These are phyloP conservation scores for Bettongia penicillata DNA, from an alignment of 2,113 vertebrate genomes.

Conservation along the genomic window DNA sequence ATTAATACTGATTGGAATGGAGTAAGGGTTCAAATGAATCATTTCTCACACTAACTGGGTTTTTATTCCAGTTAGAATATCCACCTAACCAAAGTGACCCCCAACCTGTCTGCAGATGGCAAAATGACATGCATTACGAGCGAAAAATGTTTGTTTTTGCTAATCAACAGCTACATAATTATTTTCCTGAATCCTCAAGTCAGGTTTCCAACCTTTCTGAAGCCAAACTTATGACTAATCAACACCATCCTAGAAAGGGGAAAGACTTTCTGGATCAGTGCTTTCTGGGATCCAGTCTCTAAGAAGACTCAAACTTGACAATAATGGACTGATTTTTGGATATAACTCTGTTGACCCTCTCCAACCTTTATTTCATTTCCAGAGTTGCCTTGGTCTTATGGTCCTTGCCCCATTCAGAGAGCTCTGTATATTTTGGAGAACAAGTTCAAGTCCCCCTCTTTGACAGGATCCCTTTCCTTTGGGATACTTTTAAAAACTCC, in stretches of 20 bases:
- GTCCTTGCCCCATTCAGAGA: background rate
- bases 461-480: background rate
- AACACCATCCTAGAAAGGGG: background rate
- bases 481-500: background rate
- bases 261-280: background rate
- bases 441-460: background rate
- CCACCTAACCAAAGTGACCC: background rate
- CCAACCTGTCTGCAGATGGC: background rate
- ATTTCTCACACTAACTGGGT: too few relatives aligned
- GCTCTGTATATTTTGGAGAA: background rate
- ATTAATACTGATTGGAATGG: too few relatives aligned
- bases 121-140: background rate
- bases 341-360: background rate
- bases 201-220: background rate
- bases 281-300: background rate
- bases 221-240: background rate
- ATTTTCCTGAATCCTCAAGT: background rate
- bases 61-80: too few relatives aligned
- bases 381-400: background rate
- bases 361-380: background rate
- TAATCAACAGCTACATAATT: background rate
- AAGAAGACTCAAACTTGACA: background rate
- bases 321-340: background rate
- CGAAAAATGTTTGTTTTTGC: background rate
- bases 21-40: too few relatives aligned